A percentile compares a stretch with the other conserved stretches of the same genome.
Evolutionary conservation across 2,113 vertebrate species (phyloP).

Genomic region (Chloebia gouldiae): DNA sequence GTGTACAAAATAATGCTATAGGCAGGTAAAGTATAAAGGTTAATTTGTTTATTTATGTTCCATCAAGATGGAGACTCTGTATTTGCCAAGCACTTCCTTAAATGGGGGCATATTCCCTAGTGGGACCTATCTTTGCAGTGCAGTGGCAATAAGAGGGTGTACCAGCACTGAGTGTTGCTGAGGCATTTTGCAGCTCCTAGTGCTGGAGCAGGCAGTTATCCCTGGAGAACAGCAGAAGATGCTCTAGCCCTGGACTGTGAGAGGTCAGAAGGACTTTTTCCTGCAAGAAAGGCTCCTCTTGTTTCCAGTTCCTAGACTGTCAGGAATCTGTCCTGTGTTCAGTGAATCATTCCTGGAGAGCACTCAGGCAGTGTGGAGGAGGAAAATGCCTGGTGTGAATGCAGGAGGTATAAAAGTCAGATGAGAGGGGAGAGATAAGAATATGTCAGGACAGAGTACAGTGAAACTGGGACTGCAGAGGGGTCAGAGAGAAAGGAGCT

Average conservation of each 20-base stretch:
- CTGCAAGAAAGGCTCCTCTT: neutral
- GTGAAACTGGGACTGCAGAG: neutral
- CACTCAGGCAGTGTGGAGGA: constrained; percentile 48
- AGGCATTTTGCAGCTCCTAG: neutral
- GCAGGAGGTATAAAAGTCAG: constrained; percentile 45
- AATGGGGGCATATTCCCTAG: neutral
- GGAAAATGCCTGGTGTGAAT: constrained; percentile 37
- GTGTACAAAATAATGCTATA: neutral
- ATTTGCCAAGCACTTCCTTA: neutral
- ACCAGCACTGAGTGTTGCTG: neutral
- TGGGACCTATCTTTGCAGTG: neutral
- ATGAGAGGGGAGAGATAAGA: constrained; percentile 12
- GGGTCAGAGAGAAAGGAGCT: neutral
- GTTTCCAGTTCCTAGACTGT: constrained; percentile 16
- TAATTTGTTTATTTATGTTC: neutral
- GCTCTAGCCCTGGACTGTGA: neutral
- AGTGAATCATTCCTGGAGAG: constrained; percentile 55
- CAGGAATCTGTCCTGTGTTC: constrained; percentile 19
- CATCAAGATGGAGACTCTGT: neutral
- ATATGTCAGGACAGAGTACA: neutral
- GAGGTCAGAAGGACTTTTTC: neutral
- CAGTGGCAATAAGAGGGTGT: rapidly evolving
- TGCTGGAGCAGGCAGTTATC: neutral
- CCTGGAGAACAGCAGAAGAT: neutral
- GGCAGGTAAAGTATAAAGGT: neutral